Evolutionary conservation across 1,140 invertebrate genomes (phyloP).

Genomic region (Calycopis cecrops): DNA sequence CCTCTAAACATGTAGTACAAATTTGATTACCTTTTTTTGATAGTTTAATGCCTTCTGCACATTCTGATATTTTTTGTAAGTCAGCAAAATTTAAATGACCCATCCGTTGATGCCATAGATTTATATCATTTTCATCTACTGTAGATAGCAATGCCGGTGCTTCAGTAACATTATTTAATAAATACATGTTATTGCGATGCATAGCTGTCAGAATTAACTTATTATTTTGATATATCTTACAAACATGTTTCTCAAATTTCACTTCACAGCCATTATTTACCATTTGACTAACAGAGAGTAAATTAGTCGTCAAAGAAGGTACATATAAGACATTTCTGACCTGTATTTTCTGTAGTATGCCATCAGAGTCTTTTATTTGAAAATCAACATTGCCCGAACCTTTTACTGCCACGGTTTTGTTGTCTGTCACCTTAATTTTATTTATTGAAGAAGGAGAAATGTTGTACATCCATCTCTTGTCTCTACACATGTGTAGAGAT

Average conservation of each 20-base stretch:
- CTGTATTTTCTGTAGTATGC: conserved; percentile 8
- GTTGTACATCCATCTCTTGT: conserved; percentile 16
- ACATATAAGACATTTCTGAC: conserved; percentile 11
- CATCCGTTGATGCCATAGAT: conserved; percentile 16
- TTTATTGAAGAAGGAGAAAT: conserved; percentile 7
- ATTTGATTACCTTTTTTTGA: conserved; percentile 14
- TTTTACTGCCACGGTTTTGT: conserved; percentile 10
- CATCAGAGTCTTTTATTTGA: conserved; percentile 10
- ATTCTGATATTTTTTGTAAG: conserved; percentile 9
- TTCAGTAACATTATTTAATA: conserved; percentile 14
- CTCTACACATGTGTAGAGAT: conserved; percentile 8
- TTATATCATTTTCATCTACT: conserved; percentile 15
- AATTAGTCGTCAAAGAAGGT: conserved; percentile 8
- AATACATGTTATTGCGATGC: conserved; percentile 15
- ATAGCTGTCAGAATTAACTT: conserved; percentile 12
- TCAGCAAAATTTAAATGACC: conserved; percentile 8
- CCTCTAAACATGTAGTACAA: conserved; percentile 11
- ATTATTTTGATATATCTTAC: conserved; percentile 16
- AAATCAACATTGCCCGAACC: conserved; percentile 11
- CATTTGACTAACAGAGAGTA: conserved; percentile 15
- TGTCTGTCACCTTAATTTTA: conserved; percentile 11
- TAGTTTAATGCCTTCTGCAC: conserved; percentile 11
- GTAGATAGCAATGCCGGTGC: conserved; percentile 11
- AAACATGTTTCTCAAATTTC: conserved; percentile 8
- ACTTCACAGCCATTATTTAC: conserved; percentile 15